These are phyloP conservation scores for cattle (Bos taurus) DNA, from an alignment of 2,113 vertebrate genomes.

Conservation along the genomic window ARS-UCD2.0 NC_037330.1:107604501-107605000, in stretches of 20 bases:
- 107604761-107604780: not conserved
- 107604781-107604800: not conserved
- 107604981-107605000: not conserved
- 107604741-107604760: not conserved
- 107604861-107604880: not conserved
- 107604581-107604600: not conserved
- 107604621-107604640: not conserved
- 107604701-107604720: not conserved
- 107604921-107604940: not conserved
- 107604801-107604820: not conserved
- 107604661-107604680: not conserved
- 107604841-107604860: not conserved
- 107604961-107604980: rapidly evolving
- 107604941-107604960: not conserved
- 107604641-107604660: not conserved
- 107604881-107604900: not conserved
- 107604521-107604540: not conserved
- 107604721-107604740: not conserved
- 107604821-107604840: not conserved
- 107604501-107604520: not conserved
- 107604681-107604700: not conserved
- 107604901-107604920: not conserved
- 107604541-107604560: not conserved
- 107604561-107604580: not conserved
- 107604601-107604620: not conserved